phyloP scores from a whole-genome alignment of 2,888 invertebrate species.

The Caenorhabditis japonica region DNA sequence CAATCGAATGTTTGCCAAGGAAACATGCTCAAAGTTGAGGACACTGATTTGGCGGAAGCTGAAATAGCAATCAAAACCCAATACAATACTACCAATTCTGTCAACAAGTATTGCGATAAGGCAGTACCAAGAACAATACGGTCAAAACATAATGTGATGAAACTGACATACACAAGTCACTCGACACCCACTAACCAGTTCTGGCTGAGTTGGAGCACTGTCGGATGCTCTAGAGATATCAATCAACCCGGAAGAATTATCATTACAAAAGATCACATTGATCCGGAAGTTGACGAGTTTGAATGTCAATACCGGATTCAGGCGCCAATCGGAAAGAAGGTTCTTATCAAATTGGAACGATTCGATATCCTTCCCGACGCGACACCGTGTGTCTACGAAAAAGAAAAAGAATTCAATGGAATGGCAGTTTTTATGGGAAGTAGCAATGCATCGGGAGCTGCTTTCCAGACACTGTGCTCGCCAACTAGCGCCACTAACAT shows the following conservation, averaged over 20 bases:
- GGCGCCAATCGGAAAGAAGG: constrained; percentile 56
- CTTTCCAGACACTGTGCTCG: constrained; percentile 56
- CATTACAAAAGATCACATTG: constrained; percentile 55
- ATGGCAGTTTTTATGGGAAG: constrained; percentile 62
- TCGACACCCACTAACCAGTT: constrained; percentile 68
- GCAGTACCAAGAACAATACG: constrained; percentile 38
- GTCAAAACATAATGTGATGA: constrained; percentile 57
- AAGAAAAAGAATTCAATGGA: constrained; percentile 50
- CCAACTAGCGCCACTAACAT: constrained; percentile 12
- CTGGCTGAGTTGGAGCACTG: constrained; percentile 73
- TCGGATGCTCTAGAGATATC: constrained; percentile 71
- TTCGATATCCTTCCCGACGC: constrained; percentile 39
- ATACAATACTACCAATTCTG: constrained; percentile 39
- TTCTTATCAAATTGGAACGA: constrained; percentile 48
- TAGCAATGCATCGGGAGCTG: constrained; percentile 57
- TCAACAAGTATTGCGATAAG: constrained; percentile 44
- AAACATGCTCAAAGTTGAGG: constrained; percentile 51
- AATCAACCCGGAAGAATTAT: constrained; percentile 45
- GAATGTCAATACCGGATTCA: constrained; percentile 69
- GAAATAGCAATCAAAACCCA: constrained; percentile 26
- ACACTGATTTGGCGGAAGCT: constrained; percentile 51
- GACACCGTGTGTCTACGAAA: constrained; percentile 25
- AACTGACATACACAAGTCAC: constrained; percentile 57
- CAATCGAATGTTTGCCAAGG: not conserved
- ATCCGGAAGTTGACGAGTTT: constrained; percentile 44